phyloP scores from a whole-genome alignment of 2,888 invertebrate genomes.

The Catocala fraxini region DNA sequence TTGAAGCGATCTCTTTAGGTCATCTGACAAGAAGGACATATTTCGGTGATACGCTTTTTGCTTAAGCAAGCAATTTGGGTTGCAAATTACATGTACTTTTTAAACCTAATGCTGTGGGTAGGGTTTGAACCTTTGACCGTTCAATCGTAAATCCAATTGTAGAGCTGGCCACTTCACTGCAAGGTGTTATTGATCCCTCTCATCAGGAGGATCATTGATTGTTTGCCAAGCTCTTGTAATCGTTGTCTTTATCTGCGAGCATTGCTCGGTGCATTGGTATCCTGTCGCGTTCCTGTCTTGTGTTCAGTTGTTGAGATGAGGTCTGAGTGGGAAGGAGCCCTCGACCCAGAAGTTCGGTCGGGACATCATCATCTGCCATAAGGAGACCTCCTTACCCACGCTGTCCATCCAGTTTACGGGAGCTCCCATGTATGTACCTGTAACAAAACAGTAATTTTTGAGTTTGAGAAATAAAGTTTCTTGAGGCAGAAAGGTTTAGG shows the following conservation, averaged over 20 bases:
- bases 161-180: no score
- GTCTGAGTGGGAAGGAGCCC: conserved; percentile 94
- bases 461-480: background rate
- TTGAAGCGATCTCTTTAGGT: background rate
- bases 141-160: no score
- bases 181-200: no score
- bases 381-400: conserved; percentile 94
- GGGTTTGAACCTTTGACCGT: no score
- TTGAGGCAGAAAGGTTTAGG: no score
- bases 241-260: conserved; percentile 1
- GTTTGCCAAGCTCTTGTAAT: no score
- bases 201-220: no score
- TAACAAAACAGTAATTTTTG: conserved; percentile 47
- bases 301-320: conserved; percentile 88
- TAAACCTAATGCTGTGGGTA: no score
- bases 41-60: no score
- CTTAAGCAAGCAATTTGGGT: no score
- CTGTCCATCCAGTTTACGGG: conserved; percentile 98
- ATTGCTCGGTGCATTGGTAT: conserved; percentile 5
- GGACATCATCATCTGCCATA: conserved; percentile 98
- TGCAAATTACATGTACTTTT: no score
- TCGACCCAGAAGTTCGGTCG: conserved; percentile 99
- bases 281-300: no score
- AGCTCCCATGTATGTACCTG: conserved; percentile 95
- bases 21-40: background rate